These are phyloP conservation scores for Peromyscus maniculatus DNA, from an alignment of 2,113 vertebrate genomes.

Conservation along the genomic window DNA sequence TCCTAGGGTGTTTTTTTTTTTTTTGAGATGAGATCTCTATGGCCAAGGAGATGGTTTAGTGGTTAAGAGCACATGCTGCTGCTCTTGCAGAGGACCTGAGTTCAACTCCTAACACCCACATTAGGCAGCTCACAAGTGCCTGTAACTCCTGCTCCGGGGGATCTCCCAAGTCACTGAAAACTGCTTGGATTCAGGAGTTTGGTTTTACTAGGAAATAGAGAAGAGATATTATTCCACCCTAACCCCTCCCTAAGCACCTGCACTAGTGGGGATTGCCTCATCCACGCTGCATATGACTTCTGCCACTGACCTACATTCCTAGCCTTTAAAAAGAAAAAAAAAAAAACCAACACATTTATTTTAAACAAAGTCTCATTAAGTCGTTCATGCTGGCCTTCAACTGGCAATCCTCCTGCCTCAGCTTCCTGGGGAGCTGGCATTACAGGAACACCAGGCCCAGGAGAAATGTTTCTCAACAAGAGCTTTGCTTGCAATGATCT, in stretches of 20 bases:
- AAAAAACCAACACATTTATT: neutral
- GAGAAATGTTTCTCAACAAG: constrained; percentile 5
- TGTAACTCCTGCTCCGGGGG: neutral
- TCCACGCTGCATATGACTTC: neutral
- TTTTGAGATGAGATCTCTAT: neutral
- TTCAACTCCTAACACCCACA: neutral
- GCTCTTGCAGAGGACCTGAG: neutral
- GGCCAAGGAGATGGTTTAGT: neutral
- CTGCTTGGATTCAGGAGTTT: neutral
- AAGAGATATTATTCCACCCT: neutral
- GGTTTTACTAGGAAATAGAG: neutral
- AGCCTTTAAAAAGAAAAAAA: neutral
- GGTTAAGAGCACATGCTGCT: no score
- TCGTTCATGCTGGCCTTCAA: neutral
- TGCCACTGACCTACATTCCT: neutral
- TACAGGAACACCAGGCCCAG: neutral
- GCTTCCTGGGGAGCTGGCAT: neutral
- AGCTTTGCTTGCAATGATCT: neutral
- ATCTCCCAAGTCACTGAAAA: neutral
- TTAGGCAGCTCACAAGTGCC: neutral
- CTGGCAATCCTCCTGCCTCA: neutral
- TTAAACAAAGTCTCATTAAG: neutral
- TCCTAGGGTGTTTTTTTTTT: neutral
- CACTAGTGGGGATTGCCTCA: neutral
- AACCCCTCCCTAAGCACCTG: neutral